Evolutionary conservation across 2,888 invertebrate genomes (phyloP).

Genomic region (Creontiades dilutus): DNA sequence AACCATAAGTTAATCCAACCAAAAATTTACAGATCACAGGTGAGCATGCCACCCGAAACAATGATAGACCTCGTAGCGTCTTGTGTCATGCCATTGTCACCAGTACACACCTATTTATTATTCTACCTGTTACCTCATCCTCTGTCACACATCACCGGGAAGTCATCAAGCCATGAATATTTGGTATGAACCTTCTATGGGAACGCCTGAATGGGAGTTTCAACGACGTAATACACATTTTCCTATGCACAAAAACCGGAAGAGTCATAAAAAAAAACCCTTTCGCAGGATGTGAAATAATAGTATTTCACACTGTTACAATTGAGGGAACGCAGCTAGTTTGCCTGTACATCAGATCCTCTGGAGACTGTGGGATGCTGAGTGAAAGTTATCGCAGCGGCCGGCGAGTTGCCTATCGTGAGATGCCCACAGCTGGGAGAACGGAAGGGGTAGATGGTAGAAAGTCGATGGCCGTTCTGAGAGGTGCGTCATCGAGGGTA

Average conservation of each 20-base stretch:
- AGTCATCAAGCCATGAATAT: conserved; percentile 24
- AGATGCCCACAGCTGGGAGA: conserved; percentile 14
- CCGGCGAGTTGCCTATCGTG: neutral
- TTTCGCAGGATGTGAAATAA: conserved; percentile 2
- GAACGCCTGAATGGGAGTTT: neutral
- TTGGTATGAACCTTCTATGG: neutral
- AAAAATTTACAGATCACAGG: too few species aligned
- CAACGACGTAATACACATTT: conserved; percentile 1
- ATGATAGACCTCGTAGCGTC: too few species aligned
- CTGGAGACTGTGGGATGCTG: conserved; percentile 20
- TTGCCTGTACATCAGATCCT: neutral
- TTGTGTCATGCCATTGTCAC: too few species aligned
- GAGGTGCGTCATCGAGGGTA: conserved; percentile 5
- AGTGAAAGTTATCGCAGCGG: conserved; percentile 34
- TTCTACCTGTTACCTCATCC: neutral
- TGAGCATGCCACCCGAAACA: too few species aligned
- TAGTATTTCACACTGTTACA: conserved; percentile 14
- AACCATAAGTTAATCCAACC: too few species aligned
- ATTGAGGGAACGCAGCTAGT: conserved; percentile 17
- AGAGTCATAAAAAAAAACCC: neutral
- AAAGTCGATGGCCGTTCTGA: conserved; percentile 3
- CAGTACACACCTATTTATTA: too few species aligned
- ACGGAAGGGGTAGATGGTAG: neutral
- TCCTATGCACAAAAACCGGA: neutral
- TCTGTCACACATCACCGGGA: neutral